Base-by-base conservation (phyloP, 1,140 invertebrate species). In the Planococcus citri region DNA sequence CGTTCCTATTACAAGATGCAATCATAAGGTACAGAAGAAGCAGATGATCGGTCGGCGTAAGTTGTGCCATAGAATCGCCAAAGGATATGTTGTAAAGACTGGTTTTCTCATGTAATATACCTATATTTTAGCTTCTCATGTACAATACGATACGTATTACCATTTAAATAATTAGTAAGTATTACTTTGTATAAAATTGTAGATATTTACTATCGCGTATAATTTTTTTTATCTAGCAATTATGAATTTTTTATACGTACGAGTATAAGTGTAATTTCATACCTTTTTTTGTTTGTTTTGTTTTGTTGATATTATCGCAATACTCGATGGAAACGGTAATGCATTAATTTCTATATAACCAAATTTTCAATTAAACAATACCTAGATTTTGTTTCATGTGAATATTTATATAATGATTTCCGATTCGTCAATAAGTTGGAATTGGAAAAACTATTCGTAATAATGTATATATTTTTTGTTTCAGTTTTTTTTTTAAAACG, bases 61-160 rank as follows among this genome's bases (percentile, higher is more conserved):
- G 41, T 9, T 3, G n/a, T 51, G 4, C 3, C 17, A 51, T 14
- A 51, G 41, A 51, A 51, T 51, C 41, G 41, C 41, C n/a, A 51
- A 51, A 51, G n/a, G 41, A 51, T 51, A 51, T 17, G 41, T 51
- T 51, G 41, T 51, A 51, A 51, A 51, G 41, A 51, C 41, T 51
- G 41, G 41, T 51, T 51, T 51, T 20, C 3, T 17, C 41, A 17
- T 51, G n/a, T 51, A 51, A 51, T 51, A 51, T 51, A 51, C 4
- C n/a, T 51, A 51, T 51, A 17, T 51, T 17, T 51, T 51, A 51
- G 41, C 41, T 51, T 51, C 12, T 51, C 17, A 51, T 51, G 41
- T 51, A 51, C 41, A 51, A 51, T 51, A 51, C 41, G 10, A 51
- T 20, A 14, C 12, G n/a, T 51, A 17, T 17, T 51, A 51, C 41